A percentile compares a stretch with the other conserved stretches of the same genome.
Evolutionary conservation across 2,888 invertebrate species (phyloP).

Genomic region (Cryptus viduatorius): DNA sequence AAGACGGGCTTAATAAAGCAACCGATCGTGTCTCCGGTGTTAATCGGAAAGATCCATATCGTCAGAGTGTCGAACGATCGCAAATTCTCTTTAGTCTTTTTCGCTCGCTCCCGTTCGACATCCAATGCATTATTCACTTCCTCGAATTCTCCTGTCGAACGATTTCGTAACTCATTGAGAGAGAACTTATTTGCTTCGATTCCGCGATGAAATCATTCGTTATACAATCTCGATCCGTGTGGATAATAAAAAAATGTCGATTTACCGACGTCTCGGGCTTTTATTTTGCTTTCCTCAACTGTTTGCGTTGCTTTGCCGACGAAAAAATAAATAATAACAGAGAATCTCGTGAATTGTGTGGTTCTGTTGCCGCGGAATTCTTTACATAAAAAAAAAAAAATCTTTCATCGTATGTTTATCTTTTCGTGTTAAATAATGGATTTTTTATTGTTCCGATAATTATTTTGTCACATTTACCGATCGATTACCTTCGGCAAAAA

Average conservation of each 20-base stretch:
- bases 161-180: constrained; percentile 48
- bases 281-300: not conserved
- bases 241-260: not conserved
- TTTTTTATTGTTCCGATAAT: not conserved
- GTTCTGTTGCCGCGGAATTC: too few species aligned
- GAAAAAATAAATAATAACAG: not conserved
- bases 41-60: constrained; percentile 48
- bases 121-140: not conserved
- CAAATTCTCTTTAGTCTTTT: constrained; percentile 6
- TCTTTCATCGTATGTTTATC: too few species aligned
- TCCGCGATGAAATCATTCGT: constrained; percentile 47
- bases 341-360: not conserved
- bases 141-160: not conserved
- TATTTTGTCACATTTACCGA: not conserved
- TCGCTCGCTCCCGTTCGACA: constrained; percentile 1
- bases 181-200: constrained; percentile 32
- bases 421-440: not conserved
- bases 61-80: not conserved
- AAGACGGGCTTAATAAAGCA: constrained; percentile 34
- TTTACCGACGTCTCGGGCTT: not conserved
- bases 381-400: too few species aligned
- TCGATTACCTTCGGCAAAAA: not conserved
- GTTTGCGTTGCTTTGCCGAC: not conserved
- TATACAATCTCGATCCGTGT: not conserved
- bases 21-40: not conserved